Percentiles rank a stretch among this genome's conserved stretches.
Conservation (phyloP, 2,888 invertebrate species). For the Lepidocyrtoides sp. region DNA sequence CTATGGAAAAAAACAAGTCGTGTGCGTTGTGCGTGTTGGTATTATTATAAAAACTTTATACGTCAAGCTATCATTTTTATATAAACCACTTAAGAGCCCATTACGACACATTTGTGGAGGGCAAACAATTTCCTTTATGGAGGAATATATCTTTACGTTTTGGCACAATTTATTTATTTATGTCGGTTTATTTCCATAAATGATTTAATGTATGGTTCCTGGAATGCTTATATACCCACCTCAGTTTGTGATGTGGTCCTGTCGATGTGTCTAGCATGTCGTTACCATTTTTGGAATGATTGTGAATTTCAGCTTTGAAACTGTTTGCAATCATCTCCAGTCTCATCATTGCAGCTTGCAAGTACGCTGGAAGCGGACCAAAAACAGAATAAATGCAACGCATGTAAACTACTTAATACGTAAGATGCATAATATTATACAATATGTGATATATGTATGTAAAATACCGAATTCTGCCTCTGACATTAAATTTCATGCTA, state of each 20-base stretch:
- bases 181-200: slow-evolving; percentile 25
- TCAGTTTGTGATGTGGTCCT: slow-evolving; percentile 76
- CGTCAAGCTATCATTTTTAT: background rate
- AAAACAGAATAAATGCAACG: slow-evolving; percentile 7
- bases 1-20: slow-evolving; percentile 69
- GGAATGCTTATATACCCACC: slow-evolving; percentile 39
- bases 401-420: background rate
- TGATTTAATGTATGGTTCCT: background rate
- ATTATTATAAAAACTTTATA: background rate
- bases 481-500: background rate
- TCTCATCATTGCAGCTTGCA: slow-evolving; percentile 85
- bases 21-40: no score
- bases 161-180: slow-evolving; percentile 11
- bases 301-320: slow-evolving; percentile 84
- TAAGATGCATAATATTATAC: background rate
- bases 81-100: slow-evolving; percentile 23
- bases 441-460: background rate
- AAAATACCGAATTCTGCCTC: background rate
- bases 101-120: background rate
- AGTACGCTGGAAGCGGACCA: slow-evolving; percentile 77
- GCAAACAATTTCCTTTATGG: background rate
- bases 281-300: slow-evolving; percentile 80
- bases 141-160: background rate
- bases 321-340: slow-evolving; percentile 85
- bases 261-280: slow-evolving; percentile 71